Base-by-base conservation (phyloP, 2,888 invertebrate species). In the Smittia aterrima region DNA sequence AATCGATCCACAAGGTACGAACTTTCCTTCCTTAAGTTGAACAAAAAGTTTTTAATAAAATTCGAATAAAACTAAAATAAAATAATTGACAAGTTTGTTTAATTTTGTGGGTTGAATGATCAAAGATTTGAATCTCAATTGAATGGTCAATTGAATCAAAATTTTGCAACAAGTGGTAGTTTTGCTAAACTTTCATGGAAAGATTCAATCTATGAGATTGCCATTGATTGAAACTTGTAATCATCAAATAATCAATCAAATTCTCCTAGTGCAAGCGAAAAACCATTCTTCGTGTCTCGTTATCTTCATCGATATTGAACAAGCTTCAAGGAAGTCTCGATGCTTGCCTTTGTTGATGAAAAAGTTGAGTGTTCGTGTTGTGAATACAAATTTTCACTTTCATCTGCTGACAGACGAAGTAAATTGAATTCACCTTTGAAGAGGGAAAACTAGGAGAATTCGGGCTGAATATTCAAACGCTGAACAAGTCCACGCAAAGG, bases 301-400 rank as follows among this genome's bases (percentile, higher is more conserved):
- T 47, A 47, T 47, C 47, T n/a, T 47, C 11, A 3, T 47, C 47
- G 47, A 47, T 47, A 47, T 11, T 2, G 9, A 32, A 32, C 32
- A 9, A 32, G n/a, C 47, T n/a, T 11, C n/a, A 47, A n/a, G n/a
- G 47, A 16, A 6, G 32, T 32, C 9, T 32, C 32, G 32, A 32
- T 32, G 47, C 16, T 47, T 47, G 9, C 11, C 4, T 47, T 13
- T n/a, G 47, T 9, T 16, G 47, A 11, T 13, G 47, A 47, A 47
- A 58, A 22, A 58, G 20, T 58, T 47, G 16, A 2, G 11, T 16
- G 38, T 47, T 6, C 58, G 22, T 58, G 58, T 9, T 7, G 22
- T 58, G 58, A 58, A 58, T 58, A 22, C 58, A 58, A 58, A 58
- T 58, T 58, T 58, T 58, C 58, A 58, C 58, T 58, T 58, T 58